Evolutionary conservation across 2,797 vertebrate species (phyloP), one percentile per base, ranked within the genome.

Genomic region (Acrocephalus scirpaceus): DNA sequence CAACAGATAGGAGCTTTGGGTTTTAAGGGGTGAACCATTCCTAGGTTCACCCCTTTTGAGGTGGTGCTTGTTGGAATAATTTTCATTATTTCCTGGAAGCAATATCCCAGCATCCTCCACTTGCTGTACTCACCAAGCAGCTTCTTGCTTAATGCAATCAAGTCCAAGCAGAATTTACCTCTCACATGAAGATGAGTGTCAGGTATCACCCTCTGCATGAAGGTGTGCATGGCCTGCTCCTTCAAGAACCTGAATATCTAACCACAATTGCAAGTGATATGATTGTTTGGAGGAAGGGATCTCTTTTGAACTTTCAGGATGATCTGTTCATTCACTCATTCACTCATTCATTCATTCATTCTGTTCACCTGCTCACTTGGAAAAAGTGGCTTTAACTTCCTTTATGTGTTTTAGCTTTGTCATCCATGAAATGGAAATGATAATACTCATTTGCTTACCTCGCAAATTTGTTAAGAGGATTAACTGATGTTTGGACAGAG

Each of bases 401-500:
- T 54, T 62, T 64, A 13, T 7, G 2, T 84, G 10, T 85, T 86
- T 94, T 38, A 85, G 34, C 71, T 71, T 94, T 92, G 70, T 90
- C 51, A 84, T 57, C 45, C 71, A 27, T 67, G 48, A 73, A 84
- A 79, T 89, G 16, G 50, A 70, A 90, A 79, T 56, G 5, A 53
- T 78, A 73, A 78, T 79, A 47, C 25, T 88, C 42, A 71, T 86
- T 96, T 67, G 48, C 76, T 88, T 85, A 61, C 61, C 50, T 74
- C 47, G 57, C 53, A 71, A 5, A 86, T 90, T 87, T 88, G 36
- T 88, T 58, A 85, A 87, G 64, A 82, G 83, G 81, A 67, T 93
- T 95, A 95, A 86, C 50, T 57, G 65, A 23, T 93, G 74, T 88
- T 95, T 95, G 77, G 34, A 45, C 18, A 77, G 71, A 34, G 53